phyloP scores from a whole-genome alignment of 2,113 vertebrate species.

The Nymphicus hollandicus region DNA sequence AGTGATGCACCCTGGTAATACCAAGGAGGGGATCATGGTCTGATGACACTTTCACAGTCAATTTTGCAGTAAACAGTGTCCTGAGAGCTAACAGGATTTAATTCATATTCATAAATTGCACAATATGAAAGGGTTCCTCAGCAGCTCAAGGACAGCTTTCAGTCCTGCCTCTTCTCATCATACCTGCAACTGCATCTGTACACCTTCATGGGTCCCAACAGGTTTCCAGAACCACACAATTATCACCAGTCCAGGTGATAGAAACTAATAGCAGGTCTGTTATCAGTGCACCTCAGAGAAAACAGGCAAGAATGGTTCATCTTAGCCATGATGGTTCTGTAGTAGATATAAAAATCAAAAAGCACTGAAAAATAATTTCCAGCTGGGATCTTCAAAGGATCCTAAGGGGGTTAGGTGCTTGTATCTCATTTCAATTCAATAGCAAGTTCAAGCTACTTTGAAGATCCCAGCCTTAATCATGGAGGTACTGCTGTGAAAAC shows the following conservation, averaged over 20 bases:
- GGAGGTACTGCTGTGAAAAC: background rate
- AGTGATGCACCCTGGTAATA: background rate
- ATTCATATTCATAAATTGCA: background rate
- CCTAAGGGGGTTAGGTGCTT: background rate
- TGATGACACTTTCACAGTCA: background rate
- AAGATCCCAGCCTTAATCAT: background rate
- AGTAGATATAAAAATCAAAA: background rate
- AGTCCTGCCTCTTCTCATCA: background rate
- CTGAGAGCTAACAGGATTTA: background rate
- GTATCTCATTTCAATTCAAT: background rate
- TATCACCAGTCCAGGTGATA: background rate
- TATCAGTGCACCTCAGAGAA: background rate
- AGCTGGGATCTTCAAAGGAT: background rate
- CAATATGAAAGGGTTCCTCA: background rate
- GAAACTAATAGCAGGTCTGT: background rate
- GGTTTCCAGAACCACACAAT: background rate
- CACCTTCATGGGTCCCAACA: background rate
- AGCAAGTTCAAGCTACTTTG: background rate
- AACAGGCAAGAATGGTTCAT: background rate
- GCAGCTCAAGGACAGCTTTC: background rate
- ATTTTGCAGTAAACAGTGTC: background rate
- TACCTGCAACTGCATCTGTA: background rate
- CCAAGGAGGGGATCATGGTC: fast-evolving
- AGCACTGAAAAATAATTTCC: background rate
- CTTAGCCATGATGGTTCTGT: background rate